Evolutionary conservation across 2,888 invertebrate species (phyloP).

Genomic region (Drosophila mimetica): DNA sequence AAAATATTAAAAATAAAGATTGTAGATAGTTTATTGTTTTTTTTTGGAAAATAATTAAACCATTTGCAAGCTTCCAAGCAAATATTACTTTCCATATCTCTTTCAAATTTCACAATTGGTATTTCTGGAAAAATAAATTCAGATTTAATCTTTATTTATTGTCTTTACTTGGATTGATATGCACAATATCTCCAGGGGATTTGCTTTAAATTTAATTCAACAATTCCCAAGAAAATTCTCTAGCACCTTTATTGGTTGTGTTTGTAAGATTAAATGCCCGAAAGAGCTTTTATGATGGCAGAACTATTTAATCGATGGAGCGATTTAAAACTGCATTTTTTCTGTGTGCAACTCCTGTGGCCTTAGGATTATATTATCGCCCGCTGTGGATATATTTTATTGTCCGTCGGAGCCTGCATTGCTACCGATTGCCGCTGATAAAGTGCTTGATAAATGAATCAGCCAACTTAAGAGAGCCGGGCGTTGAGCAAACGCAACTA

Average conservation of each 20-base stretch:
- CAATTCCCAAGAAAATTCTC: not conserved
- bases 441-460: conserved; percentile 42
- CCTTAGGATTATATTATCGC: conserved; percentile 3
- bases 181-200: too few species aligned
- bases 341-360: not conserved
- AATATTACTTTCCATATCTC: too few species aligned
- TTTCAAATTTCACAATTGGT: not conserved
- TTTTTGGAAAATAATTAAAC: too few species aligned
- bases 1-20: too few species aligned
- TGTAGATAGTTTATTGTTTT: too few species aligned
- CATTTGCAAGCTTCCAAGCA: too few species aligned
- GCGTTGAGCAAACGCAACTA: conserved; percentile 30
- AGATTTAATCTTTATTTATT: not conserved
- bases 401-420: conserved; percentile 35
- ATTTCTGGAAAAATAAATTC: not conserved
- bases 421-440: conserved; percentile 21
- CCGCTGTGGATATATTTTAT: conserved; percentile 27
- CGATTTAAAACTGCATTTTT: not conserved
- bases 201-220: too few species aligned
- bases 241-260: not conserved
- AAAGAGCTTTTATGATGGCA: not conserved
- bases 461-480: conserved; percentile 15
- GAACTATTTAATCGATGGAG: not conserved
- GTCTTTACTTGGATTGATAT: not conserved
- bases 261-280: not conserved